phyloP scores from a whole-genome alignment of 1,140 invertebrate genomes.

The Monochamus saltuarius region DNA sequence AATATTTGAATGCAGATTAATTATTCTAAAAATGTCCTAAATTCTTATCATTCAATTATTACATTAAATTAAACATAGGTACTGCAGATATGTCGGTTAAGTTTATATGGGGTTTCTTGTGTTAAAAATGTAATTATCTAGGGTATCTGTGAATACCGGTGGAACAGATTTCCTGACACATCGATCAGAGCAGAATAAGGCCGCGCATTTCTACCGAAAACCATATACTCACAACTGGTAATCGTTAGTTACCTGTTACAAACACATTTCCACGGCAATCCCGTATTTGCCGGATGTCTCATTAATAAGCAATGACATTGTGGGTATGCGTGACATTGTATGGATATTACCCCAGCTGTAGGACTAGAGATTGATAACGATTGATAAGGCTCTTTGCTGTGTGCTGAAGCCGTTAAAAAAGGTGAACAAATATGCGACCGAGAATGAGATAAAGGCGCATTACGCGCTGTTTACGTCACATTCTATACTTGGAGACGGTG shows the following conservation, averaged over 20 bases:
- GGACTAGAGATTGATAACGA: slow-evolving; percentile 37
- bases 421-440: slow-evolving; percentile 29
- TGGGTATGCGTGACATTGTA: slow-evolving; percentile 43
- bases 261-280: slow-evolving; percentile 32
- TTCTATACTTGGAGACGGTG: no score
- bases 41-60: no score
- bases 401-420: slow-evolving; percentile 25
- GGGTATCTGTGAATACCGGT: no score
- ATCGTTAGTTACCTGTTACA: slow-evolving; percentile 31
- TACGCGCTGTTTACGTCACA: neutral
- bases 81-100: no score
- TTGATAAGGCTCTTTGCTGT: slow-evolving; percentile 37
- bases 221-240: slow-evolving; percentile 17
- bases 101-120: no score
- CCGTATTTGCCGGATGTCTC: slow-evolving; percentile 30
- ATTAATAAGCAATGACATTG: slow-evolving; percentile 45
- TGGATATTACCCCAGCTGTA: slow-evolving; percentile 38
- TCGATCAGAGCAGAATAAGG: no score
- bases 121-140: no score
- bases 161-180: no score
- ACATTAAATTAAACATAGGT: no score
- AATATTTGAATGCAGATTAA: no score
- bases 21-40: no score
- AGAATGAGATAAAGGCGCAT: slow-evolving; percentile 22
- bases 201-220: no score